Evolutionary conservation across 2,113 vertebrate species (phyloP).

Genomic region (Sisor rabdophorus): DNA sequence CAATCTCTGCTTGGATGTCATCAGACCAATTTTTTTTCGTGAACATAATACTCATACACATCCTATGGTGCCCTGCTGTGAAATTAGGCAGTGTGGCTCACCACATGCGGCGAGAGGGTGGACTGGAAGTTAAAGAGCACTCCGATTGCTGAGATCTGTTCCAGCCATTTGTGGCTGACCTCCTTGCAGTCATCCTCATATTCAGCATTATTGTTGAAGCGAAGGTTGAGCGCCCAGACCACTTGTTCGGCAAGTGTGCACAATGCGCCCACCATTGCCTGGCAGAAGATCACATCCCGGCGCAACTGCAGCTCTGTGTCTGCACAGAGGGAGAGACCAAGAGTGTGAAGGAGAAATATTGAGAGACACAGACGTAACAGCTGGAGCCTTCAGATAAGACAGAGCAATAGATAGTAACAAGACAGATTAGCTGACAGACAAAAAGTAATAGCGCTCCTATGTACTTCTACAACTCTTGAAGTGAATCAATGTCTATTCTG

Average conservation of each 20-base stretch:
- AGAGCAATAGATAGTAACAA: conserved; percentile 8
- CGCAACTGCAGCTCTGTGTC: conserved; percentile 90
- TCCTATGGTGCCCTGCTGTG: background rate
- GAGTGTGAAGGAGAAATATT: background rate
- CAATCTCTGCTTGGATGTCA: background rate
- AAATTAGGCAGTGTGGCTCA: conserved; percentile 62
- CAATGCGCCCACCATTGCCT: conserved; percentile 83
- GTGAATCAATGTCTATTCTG: background rate
- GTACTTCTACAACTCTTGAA: background rate
- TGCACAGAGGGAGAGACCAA: conserved; percentile 51
- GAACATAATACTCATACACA: no score
- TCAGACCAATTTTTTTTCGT: background rate
- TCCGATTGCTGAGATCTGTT: conserved; percentile 87
- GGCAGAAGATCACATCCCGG: conserved; percentile 90
- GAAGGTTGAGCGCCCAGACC: conserved; percentile 80
- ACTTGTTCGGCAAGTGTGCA: conserved; percentile 90
- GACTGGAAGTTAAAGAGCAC: conserved; percentile 91
- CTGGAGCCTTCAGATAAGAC: background rate
- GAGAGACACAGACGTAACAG: conserved; percentile 7
- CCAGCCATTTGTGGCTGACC: conserved; percentile 95
- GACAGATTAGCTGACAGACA: conserved; percentile 15
- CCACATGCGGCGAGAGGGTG: conserved; percentile 76
- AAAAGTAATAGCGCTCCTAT: background rate
- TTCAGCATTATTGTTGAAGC: conserved; percentile 93
- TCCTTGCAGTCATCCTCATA: conserved; percentile 94